Percentiles rank a stretch among this genome's conserved stretches.
Evolutionary conservation across 2,113 vertebrate genomes (phyloP).

Genomic region (Varanus salvator): DNA sequence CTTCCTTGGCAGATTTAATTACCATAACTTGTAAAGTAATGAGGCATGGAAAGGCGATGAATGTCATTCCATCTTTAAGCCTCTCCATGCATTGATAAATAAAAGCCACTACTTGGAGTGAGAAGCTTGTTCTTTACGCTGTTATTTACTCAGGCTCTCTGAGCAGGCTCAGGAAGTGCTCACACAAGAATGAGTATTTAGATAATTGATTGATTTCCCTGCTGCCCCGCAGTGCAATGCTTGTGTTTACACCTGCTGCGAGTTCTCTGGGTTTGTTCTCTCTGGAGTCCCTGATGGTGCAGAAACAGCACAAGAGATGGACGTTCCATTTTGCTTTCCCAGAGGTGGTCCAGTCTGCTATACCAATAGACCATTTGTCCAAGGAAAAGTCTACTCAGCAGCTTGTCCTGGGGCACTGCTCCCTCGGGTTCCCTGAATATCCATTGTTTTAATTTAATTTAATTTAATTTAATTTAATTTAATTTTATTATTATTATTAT

Average conservation of each 20-base stretch:
- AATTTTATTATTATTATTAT: too few relatives aligned
- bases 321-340: not conserved
- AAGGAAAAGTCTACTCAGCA: not conserved
- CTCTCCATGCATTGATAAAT: not conserved
- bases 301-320: not conserved
- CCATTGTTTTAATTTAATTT: too few relatives aligned
- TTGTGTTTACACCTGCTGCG: not conserved
- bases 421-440: not conserved
- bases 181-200: not conserved
- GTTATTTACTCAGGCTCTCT: not conserved
- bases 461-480: too few relatives aligned
- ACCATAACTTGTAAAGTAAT: conserved; percentile 7
- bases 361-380: not conserved
- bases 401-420: not conserved
- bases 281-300: not conserved
- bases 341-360: not conserved
- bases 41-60: not conserved
- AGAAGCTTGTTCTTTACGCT: not conserved
- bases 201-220: not conserved
- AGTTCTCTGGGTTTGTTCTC: not conserved
- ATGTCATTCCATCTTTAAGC: not conserved
- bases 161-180: not conserved
- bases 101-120: not conserved
- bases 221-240: not conserved
- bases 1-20: conserved; percentile 2